Evolutionary conservation across 1,140 invertebrate species (phyloP).

Genomic region (Pteromalus puparum): DNA sequence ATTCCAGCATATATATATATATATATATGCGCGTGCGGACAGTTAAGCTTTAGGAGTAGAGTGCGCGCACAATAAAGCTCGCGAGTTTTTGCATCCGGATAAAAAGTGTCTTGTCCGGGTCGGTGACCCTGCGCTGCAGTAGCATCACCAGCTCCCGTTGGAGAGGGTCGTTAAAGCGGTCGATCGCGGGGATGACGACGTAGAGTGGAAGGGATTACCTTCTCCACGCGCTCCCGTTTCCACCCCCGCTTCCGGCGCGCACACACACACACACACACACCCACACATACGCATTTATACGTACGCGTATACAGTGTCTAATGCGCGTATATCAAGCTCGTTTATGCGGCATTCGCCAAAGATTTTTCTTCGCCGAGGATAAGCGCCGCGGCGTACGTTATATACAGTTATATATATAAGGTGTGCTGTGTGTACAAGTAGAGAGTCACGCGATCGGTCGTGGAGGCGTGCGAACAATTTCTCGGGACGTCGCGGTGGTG

Average conservation of each 20-base stretch:
- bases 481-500: slow-evolving; percentile 1
- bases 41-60: neutral
- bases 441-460: slow-evolving; percentile 35
- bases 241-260: neutral
- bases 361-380: neutral
- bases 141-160: neutral
- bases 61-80: neutral
- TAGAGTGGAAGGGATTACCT: neutral
- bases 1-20: neutral
- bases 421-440: neutral
- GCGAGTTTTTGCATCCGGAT: neutral
- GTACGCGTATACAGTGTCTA: neutral
- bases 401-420: neutral
- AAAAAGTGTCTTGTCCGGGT: slow-evolving; percentile 3
- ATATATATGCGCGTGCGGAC: neutral
- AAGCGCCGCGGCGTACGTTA: neutral
- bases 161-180: neutral
- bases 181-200: neutral
- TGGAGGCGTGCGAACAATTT: slow-evolving; percentile 25
- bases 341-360: neutral
- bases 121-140: neutral
- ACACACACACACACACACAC: neutral
- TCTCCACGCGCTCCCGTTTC: neutral
- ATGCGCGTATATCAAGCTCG: neutral
- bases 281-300: neutral